Conservation (phyloP, 1,140 invertebrate species). For the Megathymus violae region DNA sequence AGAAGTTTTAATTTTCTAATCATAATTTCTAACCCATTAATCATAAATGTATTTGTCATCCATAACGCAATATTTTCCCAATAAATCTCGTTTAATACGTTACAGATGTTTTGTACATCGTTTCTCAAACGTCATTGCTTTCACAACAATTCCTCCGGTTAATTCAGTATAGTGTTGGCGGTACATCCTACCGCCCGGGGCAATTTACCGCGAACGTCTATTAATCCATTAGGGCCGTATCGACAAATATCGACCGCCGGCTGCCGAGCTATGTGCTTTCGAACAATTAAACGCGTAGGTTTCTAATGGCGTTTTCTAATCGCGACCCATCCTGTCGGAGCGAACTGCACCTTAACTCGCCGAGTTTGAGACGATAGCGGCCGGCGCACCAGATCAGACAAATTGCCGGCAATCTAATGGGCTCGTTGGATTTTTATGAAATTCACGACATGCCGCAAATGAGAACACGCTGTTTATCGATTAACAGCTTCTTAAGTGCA, state of each 20-base stretch:
- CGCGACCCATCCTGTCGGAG: constrained; percentile 3
- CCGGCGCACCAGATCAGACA: not conserved
- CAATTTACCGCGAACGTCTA: constrained; percentile 44
- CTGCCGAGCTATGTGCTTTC: constrained; percentile 59
- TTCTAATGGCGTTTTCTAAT: constrained; percentile 54
- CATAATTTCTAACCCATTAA: no score
- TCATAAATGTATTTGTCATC: no score
- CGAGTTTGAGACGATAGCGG: not conserved
- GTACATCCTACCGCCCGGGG: constrained; percentile 1
- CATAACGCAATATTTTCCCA: no score
- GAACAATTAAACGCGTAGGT: constrained; percentile 63
- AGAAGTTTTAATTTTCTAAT: no score
- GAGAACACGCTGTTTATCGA: constrained; percentile 7
- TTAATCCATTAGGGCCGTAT: constrained; percentile 43
- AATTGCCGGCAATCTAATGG: constrained; percentile 18
- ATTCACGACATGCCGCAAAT: constrained; percentile 8
- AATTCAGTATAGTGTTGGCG: not conserved
- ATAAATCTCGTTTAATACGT: not conserved
- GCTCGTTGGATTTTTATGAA: constrained; percentile 26
- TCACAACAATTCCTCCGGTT: not conserved
- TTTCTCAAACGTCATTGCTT: not conserved
- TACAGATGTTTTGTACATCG: not conserved
- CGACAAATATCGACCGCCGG: constrained; percentile 44
- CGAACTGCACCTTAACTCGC: constrained; percentile 5
- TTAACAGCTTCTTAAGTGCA: constrained; percentile 1